Evolutionary conservation across 1,140 invertebrate genomes (phyloP).

Genomic region (Galleria mellonella): DNA sequence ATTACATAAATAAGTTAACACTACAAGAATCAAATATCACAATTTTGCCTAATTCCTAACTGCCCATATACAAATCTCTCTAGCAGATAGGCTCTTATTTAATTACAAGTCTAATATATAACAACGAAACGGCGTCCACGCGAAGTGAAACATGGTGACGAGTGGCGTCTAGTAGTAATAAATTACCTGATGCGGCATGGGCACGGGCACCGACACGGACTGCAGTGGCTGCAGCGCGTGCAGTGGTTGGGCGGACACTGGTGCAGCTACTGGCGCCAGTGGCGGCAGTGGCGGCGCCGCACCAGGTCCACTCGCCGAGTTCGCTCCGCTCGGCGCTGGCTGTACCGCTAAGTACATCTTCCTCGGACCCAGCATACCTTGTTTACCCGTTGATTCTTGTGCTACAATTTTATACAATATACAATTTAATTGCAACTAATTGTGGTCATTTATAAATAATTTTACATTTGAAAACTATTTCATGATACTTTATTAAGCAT

Average conservation of each 20-base stretch:
- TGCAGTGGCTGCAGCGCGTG: conserved; percentile 78
- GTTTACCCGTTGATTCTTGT: conserved; percentile 86
- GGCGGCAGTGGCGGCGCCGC: conserved; percentile 50
- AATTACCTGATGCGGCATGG: conserved; percentile 63
- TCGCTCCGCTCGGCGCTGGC: conserved; percentile 61
- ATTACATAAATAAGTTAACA: too few species aligned
- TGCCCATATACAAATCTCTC: too few species aligned
- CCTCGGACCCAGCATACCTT: conserved; percentile 86
- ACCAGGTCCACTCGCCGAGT: conserved; percentile 42
- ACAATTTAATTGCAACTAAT: too few species aligned
- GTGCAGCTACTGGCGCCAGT: conserved; percentile 55
- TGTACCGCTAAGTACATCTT: conserved; percentile 90
- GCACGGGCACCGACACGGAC: conserved; percentile 9
- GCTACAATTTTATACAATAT: conserved; percentile 65
- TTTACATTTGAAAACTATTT: too few species aligned
- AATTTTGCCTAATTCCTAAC: too few species aligned
- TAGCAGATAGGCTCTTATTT: too few species aligned
- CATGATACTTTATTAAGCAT: too few species aligned
- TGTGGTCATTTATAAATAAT: too few species aligned
- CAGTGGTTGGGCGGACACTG: conserved; percentile 65
- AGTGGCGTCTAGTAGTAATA: conserved; percentile 45
- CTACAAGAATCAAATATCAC: too few species aligned
- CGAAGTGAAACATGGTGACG: background rate
- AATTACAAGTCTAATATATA: too few species aligned
- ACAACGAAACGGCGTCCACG: too few species aligned